Evolutionary conservation across 2,797 vertebrate species (phyloP).

Genomic region (Pteronotus mesoamericanus): DNA sequence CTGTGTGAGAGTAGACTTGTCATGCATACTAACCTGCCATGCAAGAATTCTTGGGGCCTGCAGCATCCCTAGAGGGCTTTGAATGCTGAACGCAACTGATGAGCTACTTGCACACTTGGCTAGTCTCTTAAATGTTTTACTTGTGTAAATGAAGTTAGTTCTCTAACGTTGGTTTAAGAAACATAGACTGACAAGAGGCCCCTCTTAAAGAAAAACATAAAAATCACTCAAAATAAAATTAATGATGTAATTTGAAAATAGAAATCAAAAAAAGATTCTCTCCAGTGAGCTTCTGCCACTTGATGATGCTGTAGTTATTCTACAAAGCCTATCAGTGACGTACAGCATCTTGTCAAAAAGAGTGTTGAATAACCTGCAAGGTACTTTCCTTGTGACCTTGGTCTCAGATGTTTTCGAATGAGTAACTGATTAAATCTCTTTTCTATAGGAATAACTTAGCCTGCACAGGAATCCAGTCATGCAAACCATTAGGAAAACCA

Average conservation of each 20-base stretch:
- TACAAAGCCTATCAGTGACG: background rate
- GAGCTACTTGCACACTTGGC: conserved; percentile 51
- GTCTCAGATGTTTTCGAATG: conserved; percentile 28
- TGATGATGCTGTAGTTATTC: conserved; percentile 43
- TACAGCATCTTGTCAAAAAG: background rate
- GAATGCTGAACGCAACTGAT: conserved; percentile 69
- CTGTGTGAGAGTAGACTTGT: conserved; percentile 64
- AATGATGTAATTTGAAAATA: conserved; percentile 67
- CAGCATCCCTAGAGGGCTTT: conserved; percentile 62
- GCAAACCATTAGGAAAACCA: conserved; percentile 82
- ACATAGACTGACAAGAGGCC: conserved; percentile 11
- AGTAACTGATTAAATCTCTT: conserved; percentile 74
- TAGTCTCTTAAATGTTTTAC: conserved; percentile 39
- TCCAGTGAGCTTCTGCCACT: conserved; percentile 62
- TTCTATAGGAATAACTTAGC: conserved; percentile 86
- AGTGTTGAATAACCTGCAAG: background rate
- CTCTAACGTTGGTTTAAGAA: conserved; percentile 53
- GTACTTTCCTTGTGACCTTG: background rate
- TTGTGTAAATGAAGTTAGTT: conserved; percentile 32
- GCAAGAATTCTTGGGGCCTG: conserved; percentile 49
- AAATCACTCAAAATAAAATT: conserved; percentile 49
- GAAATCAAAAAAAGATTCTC: conserved; percentile 29
- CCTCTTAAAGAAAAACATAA: conserved; percentile 52
- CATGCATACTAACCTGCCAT: conserved; percentile 73
- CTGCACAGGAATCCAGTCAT: conserved; percentile 80